A percentile compares a stretch with the other conserved stretches of the same genome.
These are phyloP conservation scores for Erythrocercus mccallii DNA, from an alignment of 2,113 vertebrate species.

Conservation along the genomic window DNA sequence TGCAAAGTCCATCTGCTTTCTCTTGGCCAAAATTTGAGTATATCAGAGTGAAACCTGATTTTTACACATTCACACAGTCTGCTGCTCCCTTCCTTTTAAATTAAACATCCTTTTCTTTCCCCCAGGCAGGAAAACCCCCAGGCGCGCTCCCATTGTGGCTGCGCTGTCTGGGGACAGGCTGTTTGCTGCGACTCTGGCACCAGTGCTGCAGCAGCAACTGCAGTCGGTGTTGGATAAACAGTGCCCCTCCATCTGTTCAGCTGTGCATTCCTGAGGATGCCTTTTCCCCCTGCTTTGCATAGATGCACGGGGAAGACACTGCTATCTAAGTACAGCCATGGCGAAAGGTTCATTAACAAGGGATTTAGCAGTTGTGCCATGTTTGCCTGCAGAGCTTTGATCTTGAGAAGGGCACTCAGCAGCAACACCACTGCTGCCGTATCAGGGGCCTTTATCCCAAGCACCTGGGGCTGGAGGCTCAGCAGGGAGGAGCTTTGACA, in stretches of 20 bases:
- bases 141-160: not conserved
- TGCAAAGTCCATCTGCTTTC: not conserved
- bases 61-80: not conserved
- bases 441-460: not conserved
- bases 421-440: accelerated
- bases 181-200: not conserved
- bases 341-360: not conserved
- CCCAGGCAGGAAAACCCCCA: not conserved
- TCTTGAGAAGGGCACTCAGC: conserved; percentile 1
- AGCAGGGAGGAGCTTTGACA: not conserved
- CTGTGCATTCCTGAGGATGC: not conserved
- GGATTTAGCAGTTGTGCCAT: not conserved
- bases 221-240: not conserved
- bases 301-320: not conserved
- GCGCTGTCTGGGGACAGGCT: not conserved
- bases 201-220: not conserved
- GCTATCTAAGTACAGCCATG: accelerated
- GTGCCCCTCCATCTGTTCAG: not conserved
- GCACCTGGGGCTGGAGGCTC: not conserved
- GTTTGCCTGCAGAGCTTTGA: conserved; percentile 7
- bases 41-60: not conserved
- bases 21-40: not conserved
- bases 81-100: conserved; percentile 14
- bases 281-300: not conserved
- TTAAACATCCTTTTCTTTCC: conserved; percentile 10